Evolutionary conservation across 1,140 invertebrate genomes (phyloP).

Genomic region (Melanaphis sacchari): DNA sequence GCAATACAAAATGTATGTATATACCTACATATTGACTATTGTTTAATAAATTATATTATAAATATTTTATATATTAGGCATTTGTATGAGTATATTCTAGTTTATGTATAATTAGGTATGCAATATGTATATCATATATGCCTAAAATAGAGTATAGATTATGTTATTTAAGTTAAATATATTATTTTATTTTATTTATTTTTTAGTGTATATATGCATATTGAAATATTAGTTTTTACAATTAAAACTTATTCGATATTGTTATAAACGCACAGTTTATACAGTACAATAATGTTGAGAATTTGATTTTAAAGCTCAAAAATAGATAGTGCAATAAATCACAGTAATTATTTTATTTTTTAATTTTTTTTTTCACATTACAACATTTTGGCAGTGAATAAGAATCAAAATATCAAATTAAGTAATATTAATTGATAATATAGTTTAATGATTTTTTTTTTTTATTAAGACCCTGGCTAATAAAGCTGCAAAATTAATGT

Average conservation of each 20-base stretch:
- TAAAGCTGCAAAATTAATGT: neutral
- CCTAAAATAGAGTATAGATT: neutral
- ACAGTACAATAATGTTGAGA: neutral
- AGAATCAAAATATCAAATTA: neutral
- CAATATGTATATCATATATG: neutral
- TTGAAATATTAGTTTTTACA: neutral
- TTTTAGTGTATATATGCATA: neutral
- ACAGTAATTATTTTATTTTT: neutral
- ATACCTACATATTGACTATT: neutral
- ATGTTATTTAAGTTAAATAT: neutral
- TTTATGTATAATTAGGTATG: neutral
- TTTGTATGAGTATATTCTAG: neutral
- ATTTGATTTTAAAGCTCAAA: neutral
- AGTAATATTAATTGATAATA: neutral
- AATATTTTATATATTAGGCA: neutral
- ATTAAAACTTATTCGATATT: neutral
- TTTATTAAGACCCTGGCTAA: conserved; percentile 21
- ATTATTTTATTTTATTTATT: neutral
- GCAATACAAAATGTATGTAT: neutral
- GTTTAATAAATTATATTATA: no score
- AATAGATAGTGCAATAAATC: neutral
- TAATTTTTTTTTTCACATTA: neutral
- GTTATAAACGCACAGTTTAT: neutral
- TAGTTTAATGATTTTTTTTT: neutral
- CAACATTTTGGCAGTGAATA: neutral